Base-by-base conservation (phyloP, 2,888 invertebrate genomes). In the Luperina testacea region DNA sequence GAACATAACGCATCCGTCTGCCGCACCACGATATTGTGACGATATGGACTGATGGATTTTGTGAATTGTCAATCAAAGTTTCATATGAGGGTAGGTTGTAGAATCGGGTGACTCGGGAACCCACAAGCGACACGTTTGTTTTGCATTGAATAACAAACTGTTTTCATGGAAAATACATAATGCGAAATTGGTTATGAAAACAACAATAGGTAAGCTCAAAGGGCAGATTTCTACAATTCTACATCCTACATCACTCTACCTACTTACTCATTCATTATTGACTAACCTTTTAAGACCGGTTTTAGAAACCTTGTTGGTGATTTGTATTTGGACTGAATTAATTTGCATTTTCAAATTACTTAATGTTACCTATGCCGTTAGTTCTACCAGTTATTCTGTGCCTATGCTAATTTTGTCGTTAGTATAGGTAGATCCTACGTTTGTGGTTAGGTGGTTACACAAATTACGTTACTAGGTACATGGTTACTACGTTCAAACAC, bases 1-100 rank as follows among this genome's bases (percentile, higher is more conserved):
- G 86, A 89, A 90, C 88, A 86, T 86, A 86, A 90, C 89, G 86
- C 89, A 90, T 86, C 75, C 70, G 81, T 76, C 76, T 78, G 71
- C 78, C 48, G 70, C 63, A 76, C 69, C 75, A 77, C 70, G 72
- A n/a, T n/a, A n/a, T n/a, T n/a, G n/a, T n/a, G n/a, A n/a, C n/a
- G n/a, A 81, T 80, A 78, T 75, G 77, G 68, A 75, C 53, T 85
- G 76, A 84, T 80, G 80, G 69, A 78, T 84, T 83, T 88, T 71
- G 68, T 75, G 48, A 77, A 77, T 72, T 83, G 71, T 82, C 84
- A 82, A 84, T 83, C 71, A 78, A 81, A 78, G 24, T 75, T 67
- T 82, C 32, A 69, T 74, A 17, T 27, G 38, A 61, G n/a, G 9
- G 15, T 57, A 61, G 17, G 24, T 32, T 20, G 9, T 20, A 69